Conservation (phyloP, 2,113 vertebrate genomes). For the Neofelis nebulosa region DNA sequence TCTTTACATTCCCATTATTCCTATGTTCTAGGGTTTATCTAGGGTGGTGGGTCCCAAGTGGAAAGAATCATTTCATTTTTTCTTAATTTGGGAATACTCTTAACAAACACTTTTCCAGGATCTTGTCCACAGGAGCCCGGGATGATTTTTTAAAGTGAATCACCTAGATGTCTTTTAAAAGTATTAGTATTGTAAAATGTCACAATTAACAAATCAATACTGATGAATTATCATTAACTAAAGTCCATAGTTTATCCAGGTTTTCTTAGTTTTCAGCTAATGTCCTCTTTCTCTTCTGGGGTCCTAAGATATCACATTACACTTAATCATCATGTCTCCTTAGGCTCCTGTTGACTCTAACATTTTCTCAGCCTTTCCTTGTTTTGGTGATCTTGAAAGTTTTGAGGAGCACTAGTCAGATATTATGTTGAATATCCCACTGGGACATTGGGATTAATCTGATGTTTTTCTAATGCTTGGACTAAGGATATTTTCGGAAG, state of each 20-base stretch:
- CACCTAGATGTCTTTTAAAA: neutral
- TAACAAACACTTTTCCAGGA: neutral
- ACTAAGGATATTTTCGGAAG: neutral
- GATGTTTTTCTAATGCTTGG: neutral
- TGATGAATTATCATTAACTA: neutral
- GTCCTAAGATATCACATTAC: neutral
- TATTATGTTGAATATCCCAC: neutral
- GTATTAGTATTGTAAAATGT: neutral
- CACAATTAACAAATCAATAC: neutral
- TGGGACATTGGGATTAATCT: neutral
- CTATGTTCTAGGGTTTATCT: neutral
- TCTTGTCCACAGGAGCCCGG: neutral
- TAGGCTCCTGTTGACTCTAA: neutral
- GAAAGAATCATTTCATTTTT: neutral
- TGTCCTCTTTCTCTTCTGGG: neutral
- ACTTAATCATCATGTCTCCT: neutral
- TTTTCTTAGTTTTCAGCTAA: neutral
- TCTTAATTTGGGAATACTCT: neutral
- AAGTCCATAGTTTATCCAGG: neutral
- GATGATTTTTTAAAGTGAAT: neutral
- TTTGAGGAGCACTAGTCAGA: neutral
- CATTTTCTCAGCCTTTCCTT: neutral
- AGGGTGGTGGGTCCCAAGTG: accelerated
- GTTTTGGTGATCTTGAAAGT: neutral
- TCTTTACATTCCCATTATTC: neutral